A percentile compares a stretch with the other conserved stretches of the same genome.
phyloP scores from a whole-genome alignment of 2,113 vertebrate species.

The Myodes glareolus region DNA sequence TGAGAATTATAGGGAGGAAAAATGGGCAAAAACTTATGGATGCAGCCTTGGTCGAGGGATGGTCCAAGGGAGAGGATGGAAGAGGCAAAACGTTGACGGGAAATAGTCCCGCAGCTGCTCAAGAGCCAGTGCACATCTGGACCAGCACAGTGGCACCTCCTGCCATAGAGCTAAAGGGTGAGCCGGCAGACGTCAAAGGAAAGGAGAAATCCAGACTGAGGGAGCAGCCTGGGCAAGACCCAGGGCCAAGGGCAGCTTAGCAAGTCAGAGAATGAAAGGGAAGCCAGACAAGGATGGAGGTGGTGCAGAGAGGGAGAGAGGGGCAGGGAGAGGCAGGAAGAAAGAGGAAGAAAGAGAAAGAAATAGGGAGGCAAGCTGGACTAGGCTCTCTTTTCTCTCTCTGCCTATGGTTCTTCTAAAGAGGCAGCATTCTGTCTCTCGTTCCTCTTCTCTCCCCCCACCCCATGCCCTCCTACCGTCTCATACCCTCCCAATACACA shows the following conservation, averaged over 20 bases:
- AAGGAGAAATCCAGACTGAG: background rate
- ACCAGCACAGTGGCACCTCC: background rate
- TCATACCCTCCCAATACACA: no score
- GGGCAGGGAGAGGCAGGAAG: no score
- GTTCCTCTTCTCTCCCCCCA: no score
- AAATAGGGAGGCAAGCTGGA: no score
- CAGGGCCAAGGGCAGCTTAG: background rate
- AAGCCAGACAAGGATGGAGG: background rate
- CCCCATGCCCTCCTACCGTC: no score
- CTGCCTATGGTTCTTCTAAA: no score
- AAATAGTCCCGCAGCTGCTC: background rate
- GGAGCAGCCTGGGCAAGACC: background rate
- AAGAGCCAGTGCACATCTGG: background rate
- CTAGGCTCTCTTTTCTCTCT: no score
- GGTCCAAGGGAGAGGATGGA: background rate
- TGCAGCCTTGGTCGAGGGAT: background rate
- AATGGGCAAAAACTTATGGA: background rate
- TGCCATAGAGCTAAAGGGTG: background rate
- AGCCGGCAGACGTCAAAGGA: background rate
- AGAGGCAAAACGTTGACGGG: background rate
- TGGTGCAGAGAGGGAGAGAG: background rate
- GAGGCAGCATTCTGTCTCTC: no score
- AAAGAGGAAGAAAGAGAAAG: background rate
- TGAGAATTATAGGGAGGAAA: background rate
- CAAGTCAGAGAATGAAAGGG: background rate